Base-by-base conservation (phyloP, 2,113 vertebrate genomes). In the Alethe diademata region DNA sequence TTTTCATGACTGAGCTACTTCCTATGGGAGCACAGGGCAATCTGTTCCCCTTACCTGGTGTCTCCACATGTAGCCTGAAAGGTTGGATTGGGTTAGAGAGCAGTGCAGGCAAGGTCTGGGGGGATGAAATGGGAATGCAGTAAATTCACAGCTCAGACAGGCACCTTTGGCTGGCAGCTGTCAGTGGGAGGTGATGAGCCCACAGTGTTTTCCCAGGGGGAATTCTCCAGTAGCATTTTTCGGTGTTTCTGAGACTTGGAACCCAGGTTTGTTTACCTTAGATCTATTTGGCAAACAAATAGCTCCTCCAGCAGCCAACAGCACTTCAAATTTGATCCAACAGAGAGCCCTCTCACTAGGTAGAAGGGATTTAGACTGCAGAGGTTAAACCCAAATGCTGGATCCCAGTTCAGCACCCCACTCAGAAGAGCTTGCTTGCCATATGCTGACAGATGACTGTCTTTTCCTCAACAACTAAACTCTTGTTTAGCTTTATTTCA, bases 401-500 rank as follows among this genome's bases (percentile, higher is more conserved):
- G 25, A 58, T 29, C 72, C 22, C 56, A 88, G 58, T 29, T 45
- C 35, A 47, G 74, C 0, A 1, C 53, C 56, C 42, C 6, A 45
- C 48, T 92, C 61, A 12, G 57, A 22, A 88, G 29, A 74, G n/a
- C 23, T 86, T 83, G 58, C 92, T 92, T 83, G 73, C 90, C 90
- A 81, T 61, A 78, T 65, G 72, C 86, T 92, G 93, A 92, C n/a
- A 57, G 76, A 95, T 86, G 45, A 93, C 88, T 95, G 90, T 96
- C 93, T 75, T 65, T 95, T 74, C 53, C 76, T 94, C 88, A 75
- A 86, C 88, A 95, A 51, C 86, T 54, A 80, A 94, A 94, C 72
- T 84, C 69, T 93, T 96, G 94, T 95, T 97, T 95, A 96, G 92
- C 61, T 95, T 96, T 86, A 92, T 92, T 94, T 95, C 65, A 86